Conservation (phyloP, 2,888 invertebrate genomes). For the Trichacis sp. region DNA sequence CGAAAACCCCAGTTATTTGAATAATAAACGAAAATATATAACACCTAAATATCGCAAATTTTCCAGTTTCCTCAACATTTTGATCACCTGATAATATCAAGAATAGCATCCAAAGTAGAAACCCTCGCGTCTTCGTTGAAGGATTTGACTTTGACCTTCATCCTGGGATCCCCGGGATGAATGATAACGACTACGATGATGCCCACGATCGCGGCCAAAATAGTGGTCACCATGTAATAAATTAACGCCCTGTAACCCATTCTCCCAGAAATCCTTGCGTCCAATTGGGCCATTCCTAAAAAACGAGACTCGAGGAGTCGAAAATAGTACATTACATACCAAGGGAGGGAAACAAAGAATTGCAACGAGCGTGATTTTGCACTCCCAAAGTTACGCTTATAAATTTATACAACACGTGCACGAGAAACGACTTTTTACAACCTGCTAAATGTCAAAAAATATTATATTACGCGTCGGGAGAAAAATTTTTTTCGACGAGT, state of each 20-base stretch:
- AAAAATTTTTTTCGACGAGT: too few relatives aligned
- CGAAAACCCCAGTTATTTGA: too few relatives aligned
- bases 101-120: slow-evolving; percentile 73
- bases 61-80: neutral
- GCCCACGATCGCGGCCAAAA: slow-evolving; percentile 75
- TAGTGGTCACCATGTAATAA: slow-evolving; percentile 77
- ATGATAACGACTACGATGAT: slow-evolving; percentile 75
- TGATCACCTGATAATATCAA: slow-evolving; percentile 72
- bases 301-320: slow-evolving; percentile 7
- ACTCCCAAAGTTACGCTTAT: too few relatives aligned
- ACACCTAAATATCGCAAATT: neutral
- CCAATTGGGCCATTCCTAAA: slow-evolving; percentile 75
- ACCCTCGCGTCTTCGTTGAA: slow-evolving; percentile 57
- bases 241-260: slow-evolving; percentile 75
- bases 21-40: too few relatives aligned
- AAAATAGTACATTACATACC: too few relatives aligned
- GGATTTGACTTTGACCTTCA: slow-evolving; percentile 57
- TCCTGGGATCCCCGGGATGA: slow-evolving; percentile 74
- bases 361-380: too few relatives aligned
- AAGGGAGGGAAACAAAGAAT: too few relatives aligned
- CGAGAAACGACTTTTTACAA: too few relatives aligned
- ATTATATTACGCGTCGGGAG: too few relatives aligned
- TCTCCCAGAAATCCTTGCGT: slow-evolving; percentile 75
- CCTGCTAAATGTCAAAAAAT: too few relatives aligned
- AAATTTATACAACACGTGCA: too few relatives aligned